A percentile compares a stretch with the other conserved stretches of the same genome.
Conservation (phyloP, 2,888 invertebrate species). For the Macropis europaea region DNA sequence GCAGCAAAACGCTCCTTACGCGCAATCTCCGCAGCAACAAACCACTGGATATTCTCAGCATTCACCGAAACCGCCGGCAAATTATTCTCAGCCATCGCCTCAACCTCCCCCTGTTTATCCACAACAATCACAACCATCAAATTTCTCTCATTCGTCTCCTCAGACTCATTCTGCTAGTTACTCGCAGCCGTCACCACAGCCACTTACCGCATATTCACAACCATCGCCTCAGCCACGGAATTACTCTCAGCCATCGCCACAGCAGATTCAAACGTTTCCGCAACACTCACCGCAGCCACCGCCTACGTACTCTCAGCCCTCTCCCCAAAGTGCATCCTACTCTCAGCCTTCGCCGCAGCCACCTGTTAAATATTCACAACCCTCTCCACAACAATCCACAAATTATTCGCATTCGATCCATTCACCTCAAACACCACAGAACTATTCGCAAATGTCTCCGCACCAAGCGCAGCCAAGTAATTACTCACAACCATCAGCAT, state of each 20-base stretch:
- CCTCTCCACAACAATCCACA: constrained; percentile 74
- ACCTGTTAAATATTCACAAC: constrained; percentile 78
- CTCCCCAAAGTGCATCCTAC: constrained; percentile 66
- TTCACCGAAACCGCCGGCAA: constrained; percentile 67
- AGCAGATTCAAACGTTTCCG: constrained; percentile 67
- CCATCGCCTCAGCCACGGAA: constrained; percentile 70
- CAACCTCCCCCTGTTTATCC: constrained; percentile 64
- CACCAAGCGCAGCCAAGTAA: constrained; percentile 76
- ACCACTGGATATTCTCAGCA: constrained; percentile 72
- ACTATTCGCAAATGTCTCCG: constrained; percentile 77
- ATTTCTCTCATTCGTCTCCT: constrained; percentile 74
- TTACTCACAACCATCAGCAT: constrained; percentile 71
- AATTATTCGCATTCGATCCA: constrained; percentile 72
- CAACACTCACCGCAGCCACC: constrained; percentile 72
- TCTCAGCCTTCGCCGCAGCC: constrained; percentile 68
- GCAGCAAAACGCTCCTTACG: constrained; percentile 62
- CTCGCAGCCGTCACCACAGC: constrained; percentile 75
- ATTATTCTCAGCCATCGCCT: constrained; percentile 56
- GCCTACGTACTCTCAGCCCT: constrained; percentile 79
- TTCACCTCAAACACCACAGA: constrained; percentile 79
- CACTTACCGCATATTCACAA: constrained; percentile 63
- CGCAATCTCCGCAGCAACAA: constrained; percentile 78
- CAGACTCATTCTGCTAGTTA: constrained; percentile 68
- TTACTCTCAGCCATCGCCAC: constrained; percentile 71
- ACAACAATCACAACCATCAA: constrained; percentile 75